These are phyloP conservation scores for Molanna angustata DNA, from an alignment of 2,888 invertebrate species.

Conservation along the genomic window DNA sequence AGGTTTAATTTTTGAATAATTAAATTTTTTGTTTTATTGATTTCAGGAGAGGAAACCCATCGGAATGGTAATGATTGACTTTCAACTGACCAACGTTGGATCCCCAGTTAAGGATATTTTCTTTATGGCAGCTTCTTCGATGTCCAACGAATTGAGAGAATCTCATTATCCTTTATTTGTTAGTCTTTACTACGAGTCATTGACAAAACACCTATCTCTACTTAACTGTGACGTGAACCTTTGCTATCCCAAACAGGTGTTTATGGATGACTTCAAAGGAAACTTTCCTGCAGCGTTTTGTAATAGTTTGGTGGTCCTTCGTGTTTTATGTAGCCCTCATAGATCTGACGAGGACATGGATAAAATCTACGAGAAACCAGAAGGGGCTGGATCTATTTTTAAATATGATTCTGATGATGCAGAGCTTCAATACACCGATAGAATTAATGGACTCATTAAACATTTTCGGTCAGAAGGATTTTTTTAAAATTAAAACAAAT, in stretches of 20 bases:
- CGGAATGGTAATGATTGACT: constrained; percentile 25
- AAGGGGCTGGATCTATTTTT: constrained; percentile 19
- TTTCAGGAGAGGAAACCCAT: constrained; percentile 20
- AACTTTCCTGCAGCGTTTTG: constrained; percentile 22
- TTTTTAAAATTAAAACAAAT: neutral
- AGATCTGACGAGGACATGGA: constrained; percentile 14
- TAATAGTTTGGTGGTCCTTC: constrained; percentile 16
- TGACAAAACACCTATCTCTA: constrained; percentile 13
- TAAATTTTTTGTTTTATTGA: constrained; percentile 5
- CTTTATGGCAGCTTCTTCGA: constrained; percentile 24
- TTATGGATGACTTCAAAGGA: constrained; percentile 9
- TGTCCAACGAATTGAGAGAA: constrained; percentile 11
- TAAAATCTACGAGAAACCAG: constrained; percentile 12
- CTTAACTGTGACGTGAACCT: constrained; percentile 11
- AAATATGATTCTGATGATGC: constrained; percentile 22
- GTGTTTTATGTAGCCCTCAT: constrained; percentile 23
- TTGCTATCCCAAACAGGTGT: constrained; percentile 18
- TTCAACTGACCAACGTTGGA: constrained; percentile 22
- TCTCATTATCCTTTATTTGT: constrained; percentile 15
- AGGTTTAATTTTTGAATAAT: neutral
- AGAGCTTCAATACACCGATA: constrained; percentile 19
- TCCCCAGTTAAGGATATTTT: constrained; percentile 27
- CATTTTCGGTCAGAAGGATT: constrained; percentile 6
- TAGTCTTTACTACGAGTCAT: constrained; percentile 14
- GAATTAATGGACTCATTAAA: constrained; percentile 20